These are phyloP conservation scores for Falco punctatus DNA, from an alignment of 2,113 vertebrate species.

Conservation along the genomic window DNA sequence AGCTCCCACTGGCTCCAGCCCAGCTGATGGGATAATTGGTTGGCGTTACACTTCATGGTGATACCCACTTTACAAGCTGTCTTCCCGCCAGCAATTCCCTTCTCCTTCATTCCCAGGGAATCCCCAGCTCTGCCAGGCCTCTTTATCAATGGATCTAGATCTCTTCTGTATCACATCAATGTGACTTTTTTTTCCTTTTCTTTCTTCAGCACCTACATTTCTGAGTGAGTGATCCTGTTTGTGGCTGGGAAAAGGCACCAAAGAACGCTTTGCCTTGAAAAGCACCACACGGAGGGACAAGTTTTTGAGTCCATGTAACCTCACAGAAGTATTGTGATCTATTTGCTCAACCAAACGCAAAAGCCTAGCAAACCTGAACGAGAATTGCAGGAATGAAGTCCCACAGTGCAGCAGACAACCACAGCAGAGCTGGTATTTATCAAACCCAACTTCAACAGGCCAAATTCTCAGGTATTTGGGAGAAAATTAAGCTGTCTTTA, in stretches of 20 bases:
- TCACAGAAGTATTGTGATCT: neutral
- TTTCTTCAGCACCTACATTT: neutral
- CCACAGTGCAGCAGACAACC: neutral
- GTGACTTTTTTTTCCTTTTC: neutral
- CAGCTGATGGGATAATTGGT: neutral
- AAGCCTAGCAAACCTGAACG: neutral
- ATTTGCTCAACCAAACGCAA: neutral
- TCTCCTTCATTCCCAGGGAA: neutral
- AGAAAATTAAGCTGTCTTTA: neutral
- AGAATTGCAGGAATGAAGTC: rapidly evolving
- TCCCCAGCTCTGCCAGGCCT: neutral
- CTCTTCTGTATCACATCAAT: neutral
- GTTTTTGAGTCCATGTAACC: neutral
- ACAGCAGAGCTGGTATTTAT: neutral
- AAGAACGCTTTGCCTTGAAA: neutral
- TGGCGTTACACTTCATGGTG: neutral
- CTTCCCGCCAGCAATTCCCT: neutral
- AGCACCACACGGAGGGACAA: neutral
- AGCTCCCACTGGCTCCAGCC: neutral
- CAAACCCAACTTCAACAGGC: neutral
- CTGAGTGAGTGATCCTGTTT: neutral
- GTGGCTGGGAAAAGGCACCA: neutral
- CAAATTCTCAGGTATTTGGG: neutral
- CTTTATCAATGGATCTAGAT: neutral
- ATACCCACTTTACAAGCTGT: neutral